Percentiles rank a stretch among this genome's conserved stretches.
Conservation (phyloP, 2,113 vertebrate genomes). For the Carassius carassius region DNA sequence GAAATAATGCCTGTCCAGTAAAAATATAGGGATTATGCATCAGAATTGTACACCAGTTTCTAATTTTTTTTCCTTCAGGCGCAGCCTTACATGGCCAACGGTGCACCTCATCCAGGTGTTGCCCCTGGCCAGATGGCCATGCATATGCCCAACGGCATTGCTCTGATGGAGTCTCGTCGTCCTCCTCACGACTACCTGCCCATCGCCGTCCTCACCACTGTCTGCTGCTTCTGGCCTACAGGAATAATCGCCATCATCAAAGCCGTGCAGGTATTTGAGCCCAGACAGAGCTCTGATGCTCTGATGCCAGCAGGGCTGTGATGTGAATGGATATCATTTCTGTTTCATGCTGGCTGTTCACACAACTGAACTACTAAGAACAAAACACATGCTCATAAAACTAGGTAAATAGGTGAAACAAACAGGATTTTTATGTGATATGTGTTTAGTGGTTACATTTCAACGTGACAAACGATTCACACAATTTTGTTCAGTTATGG, state of each 20-base stretch:
- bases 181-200: conserved; percentile 94
- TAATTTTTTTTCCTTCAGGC: conserved; percentile 61
- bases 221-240: conserved; percentile 95
- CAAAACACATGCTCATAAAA: neutral
- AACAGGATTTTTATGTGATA: too few species aligned
- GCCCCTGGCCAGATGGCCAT: conserved; percentile 79
- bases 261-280: conserved; percentile 84
- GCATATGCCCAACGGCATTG: conserved; percentile 84
- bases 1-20: too few species aligned
- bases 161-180: conserved; percentile 85
- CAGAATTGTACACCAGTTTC: too few species aligned
- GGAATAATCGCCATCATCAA: conserved; percentile 95
- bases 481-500: too few species aligned
- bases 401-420: neutral
- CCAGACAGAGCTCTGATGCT: neutral
- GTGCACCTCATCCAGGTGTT: conserved; percentile 69
- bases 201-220: conserved; percentile 91
- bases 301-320: neutral
- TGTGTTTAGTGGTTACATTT: too few species aligned
- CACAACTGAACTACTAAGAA: neutral
- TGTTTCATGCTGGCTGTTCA: neutral
- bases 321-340: neutral
- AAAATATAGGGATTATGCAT: too few species aligned
- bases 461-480: too few species aligned
- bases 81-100: conserved; percentile 74